A percentile compares a stretch with the other conserved stretches of the same genome.
phyloP scores from a whole-genome alignment of 2,888 invertebrate genomes.

The Cremastinae sp. region DNA sequence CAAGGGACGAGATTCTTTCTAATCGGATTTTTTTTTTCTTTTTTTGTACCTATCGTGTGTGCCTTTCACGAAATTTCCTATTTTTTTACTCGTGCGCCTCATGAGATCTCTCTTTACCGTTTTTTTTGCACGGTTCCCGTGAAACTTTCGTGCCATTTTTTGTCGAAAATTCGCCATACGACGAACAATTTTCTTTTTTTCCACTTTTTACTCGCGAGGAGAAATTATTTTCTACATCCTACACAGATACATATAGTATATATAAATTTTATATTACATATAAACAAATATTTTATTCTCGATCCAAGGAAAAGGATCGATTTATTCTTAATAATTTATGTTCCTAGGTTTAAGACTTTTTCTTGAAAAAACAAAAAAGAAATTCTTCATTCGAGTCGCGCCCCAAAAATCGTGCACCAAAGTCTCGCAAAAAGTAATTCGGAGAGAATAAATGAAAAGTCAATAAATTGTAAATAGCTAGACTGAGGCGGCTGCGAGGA shows the following conservation, averaged over 20 bases:
- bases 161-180: constrained; percentile 55
- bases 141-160: constrained; percentile 78
- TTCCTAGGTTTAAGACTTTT: too few species aligned
- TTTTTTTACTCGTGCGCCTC: constrained; percentile 29
- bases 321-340: too few species aligned
- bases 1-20: not conserved
- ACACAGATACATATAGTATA: constrained; percentile 34
- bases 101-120: constrained; percentile 61
- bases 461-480: not conserved
- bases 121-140: constrained; percentile 73
- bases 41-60: constrained; percentile 57
- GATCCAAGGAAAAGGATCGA: not conserved
- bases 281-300: not conserved
- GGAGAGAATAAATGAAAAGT: too few species aligned
- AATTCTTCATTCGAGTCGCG: too few species aligned
- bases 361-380: too few species aligned
- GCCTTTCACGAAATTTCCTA: constrained; percentile 25
- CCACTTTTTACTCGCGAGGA: constrained; percentile 26
- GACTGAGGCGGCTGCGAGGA: not conserved
- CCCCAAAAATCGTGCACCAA: too few species aligned
- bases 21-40: constrained; percentile 3
- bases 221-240: constrained; percentile 53
- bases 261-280: too few species aligned
- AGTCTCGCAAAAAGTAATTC: not conserved
- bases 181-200: constrained; percentile 51